Base-by-base conservation (phyloP, 1,140 invertebrate genomes). In the Drosophila paulistorum region DNA sequence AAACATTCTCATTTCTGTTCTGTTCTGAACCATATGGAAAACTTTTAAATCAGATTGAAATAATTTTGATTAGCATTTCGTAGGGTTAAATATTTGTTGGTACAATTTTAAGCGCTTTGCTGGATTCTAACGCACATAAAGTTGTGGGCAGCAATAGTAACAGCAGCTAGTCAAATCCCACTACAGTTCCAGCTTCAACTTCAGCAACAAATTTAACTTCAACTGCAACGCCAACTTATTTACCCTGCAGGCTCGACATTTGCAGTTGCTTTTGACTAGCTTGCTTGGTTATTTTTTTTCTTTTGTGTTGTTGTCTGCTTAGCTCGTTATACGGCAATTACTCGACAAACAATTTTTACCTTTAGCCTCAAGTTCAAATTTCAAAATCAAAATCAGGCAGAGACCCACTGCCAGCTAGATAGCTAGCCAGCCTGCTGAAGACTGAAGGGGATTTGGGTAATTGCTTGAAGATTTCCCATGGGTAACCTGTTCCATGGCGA, bases 361-460 rank as follows among this genome's bases (percentile, higher is more conserved):
- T 90, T 90, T 90, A 90, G 85, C 85, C 85, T 78, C 85, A 90
- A 90, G 85, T 90, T 90, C 85, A 90, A 90, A 89, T 89, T 90
- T 90, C 72, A 81, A 90, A 90, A 90, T 85, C 78, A 81, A 85
- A 89, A 85, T 80, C 83, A 78, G 78, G 68, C 74, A 65, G 65
- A 51, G 45, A 48, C 71, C 60, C 67, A 30, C 54, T 41, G 23
- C 23, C 23, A 42, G 23, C 51, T 10, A 39, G 37, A 10, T 11
- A 39, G 37, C 37, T 13, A 39, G 37, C 9, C 10, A 39, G 37
- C 37, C 10, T 37, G 35, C 35, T 10, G 37, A 65, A 14, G 7
- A 30, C 33, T 66, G 71, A 74, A 58, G 71, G 74, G 64, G 64
- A 76, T 63, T 57, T 59, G 62, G 67, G 80, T 84, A 87, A 87